These are phyloP conservation scores for Brachionus calyciflorus DNA, from an alignment of 1,140 invertebrate species.

Conservation along the genomic window DNA sequence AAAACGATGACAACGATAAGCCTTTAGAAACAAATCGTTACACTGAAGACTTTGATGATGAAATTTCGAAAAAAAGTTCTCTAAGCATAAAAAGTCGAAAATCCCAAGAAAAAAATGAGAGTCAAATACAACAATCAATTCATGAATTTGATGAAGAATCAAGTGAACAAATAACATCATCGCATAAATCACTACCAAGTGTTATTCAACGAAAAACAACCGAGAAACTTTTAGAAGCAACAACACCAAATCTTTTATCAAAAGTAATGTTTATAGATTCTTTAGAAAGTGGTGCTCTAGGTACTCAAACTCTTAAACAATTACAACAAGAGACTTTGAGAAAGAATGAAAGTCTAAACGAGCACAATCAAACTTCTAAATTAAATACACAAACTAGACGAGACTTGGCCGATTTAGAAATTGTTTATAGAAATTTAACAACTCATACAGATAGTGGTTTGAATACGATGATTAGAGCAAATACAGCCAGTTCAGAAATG, in stretches of 20 bases:
- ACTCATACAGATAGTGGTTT: background rate
- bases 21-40: background rate
- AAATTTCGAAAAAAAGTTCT: background rate
- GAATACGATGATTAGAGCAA: background rate
- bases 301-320: background rate
- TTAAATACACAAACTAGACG: slow-evolving; percentile 19
- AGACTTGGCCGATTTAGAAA: background rate
- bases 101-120: background rate
- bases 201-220: background rate
- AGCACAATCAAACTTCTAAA: background rate
- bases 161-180: background rate
- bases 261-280: slow-evolving; percentile 38
- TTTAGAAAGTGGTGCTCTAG: background rate
- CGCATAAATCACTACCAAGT: background rate
- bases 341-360: background rate
- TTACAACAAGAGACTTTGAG: background rate
- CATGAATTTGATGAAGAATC: background rate
- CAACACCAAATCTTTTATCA: background rate
- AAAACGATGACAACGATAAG: background rate
- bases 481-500: background rate
- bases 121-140: too few species aligned
- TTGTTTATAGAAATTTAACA: background rate
- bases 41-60: slow-evolving; percentile 15
- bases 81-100: background rate
- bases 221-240: background rate